phyloP scores from a whole-genome alignment of 2,113 vertebrate genomes.

The Pteruthius melanotis region DNA sequence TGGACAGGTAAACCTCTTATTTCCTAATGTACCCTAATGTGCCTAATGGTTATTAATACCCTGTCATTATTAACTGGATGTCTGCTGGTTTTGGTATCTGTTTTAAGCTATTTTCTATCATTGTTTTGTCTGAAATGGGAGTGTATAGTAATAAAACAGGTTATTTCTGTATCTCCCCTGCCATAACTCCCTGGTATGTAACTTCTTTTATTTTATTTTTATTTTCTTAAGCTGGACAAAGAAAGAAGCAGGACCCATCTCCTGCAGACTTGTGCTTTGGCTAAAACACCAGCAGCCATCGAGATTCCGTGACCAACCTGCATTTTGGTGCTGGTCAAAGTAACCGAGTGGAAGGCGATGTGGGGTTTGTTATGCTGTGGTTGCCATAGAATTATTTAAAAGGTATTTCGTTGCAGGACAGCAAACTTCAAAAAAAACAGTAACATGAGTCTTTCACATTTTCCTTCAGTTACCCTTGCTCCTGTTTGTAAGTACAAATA shows the following conservation, averaged over 20 bases:
- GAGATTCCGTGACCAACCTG: neutral
- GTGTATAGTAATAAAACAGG: neutral
- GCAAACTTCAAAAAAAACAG: neutral
- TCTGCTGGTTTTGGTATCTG: neutral
- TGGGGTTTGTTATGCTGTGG: neutral
- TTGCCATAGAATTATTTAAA: neutral
- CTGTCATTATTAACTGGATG: neutral
- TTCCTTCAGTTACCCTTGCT: neutral
- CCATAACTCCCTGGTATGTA: neutral
- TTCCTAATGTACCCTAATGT: neutral
- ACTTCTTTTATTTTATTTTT: neutral
- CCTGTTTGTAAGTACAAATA: constrained; percentile 25
- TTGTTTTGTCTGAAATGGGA: neutral
- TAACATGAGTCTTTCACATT: neutral
- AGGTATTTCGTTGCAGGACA: neutral
- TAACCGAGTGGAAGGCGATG: neutral
- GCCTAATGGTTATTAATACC: neutral
- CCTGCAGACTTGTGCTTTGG: neutral
- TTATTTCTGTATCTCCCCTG: neutral
- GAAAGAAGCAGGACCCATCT: neutral
- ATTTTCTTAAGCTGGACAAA: neutral
- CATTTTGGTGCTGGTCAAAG: neutral
- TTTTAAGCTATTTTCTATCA: neutral
- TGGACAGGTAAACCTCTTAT: neutral
- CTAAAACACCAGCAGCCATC: neutral